Evolutionary conservation across 2,888 invertebrate species (phyloP), one percentile per base, ranked within the genome.

Genomic region (Sarcophaga caerulescens): DNA sequence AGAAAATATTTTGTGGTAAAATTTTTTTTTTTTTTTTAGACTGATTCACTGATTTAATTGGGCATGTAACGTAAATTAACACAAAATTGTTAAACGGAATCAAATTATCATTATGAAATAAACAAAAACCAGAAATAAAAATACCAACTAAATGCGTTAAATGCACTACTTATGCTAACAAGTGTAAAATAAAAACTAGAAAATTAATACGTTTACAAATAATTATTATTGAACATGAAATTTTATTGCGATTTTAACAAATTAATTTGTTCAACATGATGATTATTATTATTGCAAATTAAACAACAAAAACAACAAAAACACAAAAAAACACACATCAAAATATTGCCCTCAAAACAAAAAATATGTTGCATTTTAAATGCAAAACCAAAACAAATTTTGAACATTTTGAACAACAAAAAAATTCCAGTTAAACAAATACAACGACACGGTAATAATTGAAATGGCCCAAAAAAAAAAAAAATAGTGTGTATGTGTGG

Each of bases 181-280:
- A 52, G 4, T 52, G 52, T 5, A 52, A 52, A 52, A 52, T 1
- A 52, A 17, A 11, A 52, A 52, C 0, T 14, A 14, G 10, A 52
- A 52, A 52, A 52, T 14, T 60, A 23, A 82, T 14, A 57, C 6
- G 69, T n/a, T 5, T 17, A 70, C 19, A 57, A 69, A 66, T 8
- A 23, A 62, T 52, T 52, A 52, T 52, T 52, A 52, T 52, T 52
- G 52, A 52, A 35, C 35, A 35, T 35, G 52, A 17, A 52, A 52
- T 52, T 57, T 66, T 21, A 45, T 76, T 57, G 47, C n/a, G 47
- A 25, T 60, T 66, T n/a, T 21, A 71, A 65, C 65, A 82, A 77
- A 66, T 77, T 60, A 70, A 70, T 21, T 45, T 71, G 59, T 77
- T 71, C 19, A 66, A 71, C 71, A 63, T 45, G 23, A 14, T 6